Evolutionary conservation across 2,113 vertebrate species (phyloP), one percentile per base, ranked within the genome.

Genomic region (Catharus minimus): DNA sequence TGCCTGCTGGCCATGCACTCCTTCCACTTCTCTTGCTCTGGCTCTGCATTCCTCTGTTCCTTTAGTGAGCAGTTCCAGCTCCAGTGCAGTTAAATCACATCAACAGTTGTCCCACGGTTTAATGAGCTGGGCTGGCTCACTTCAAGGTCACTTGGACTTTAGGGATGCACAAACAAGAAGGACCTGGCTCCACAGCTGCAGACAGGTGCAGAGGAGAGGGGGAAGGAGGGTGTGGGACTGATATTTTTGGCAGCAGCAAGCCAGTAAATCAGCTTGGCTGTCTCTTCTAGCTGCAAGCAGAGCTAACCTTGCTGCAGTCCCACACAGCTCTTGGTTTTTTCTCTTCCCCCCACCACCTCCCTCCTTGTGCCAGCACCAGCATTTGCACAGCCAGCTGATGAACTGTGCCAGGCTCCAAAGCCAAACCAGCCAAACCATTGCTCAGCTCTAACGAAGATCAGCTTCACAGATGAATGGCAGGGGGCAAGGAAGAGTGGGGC

Each of bases 211-310:
- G 74, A 79, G 46, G 30, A 84, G 89, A 82, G 27, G 19, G 39
- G 32, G 73, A 89, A 72, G 41, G 73, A 87, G 61, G 38, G 50
- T 32, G 57, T 93, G 32, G n/a, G 32, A 44, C 57, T 26, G 47
- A 67, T 33, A 32, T 8, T 93, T 91, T 66, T 89, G 89, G 94
- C 94, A 94, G 81, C 66, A 72, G 50, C 38, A 64, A 79, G 33
- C 43, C 46, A 61, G 46, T 82, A 67, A 77, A 71, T 90, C 33
- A 4, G 27, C 49, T 92, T 4, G 2, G 58, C 71, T 92, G 71
- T 53, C 73, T 79, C 57, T 92, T 85, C 58, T 27, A 57, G 71
- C 84, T 72, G 71, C 50, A 57, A 83, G 58, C 66, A 87, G 55
- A 82, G 41, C 55, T 84, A 85, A 68, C 46, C 22, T 49, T 73